phyloP scores from a whole-genome alignment of 2,888 invertebrate species.

The Orchestes rusci region DNA sequence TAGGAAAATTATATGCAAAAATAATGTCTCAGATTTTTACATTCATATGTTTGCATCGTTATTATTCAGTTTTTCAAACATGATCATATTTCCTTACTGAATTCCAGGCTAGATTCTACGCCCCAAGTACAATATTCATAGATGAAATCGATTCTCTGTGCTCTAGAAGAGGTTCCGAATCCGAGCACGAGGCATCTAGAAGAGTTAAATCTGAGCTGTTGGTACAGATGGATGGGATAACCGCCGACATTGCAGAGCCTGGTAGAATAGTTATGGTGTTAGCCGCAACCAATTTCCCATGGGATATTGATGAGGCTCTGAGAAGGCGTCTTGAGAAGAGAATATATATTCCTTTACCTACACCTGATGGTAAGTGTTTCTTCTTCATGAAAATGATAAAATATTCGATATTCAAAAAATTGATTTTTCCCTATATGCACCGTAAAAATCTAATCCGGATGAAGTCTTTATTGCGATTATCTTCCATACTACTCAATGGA shows the following conservation, averaged over 20 bases:
- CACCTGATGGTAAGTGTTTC: too few relatives aligned
- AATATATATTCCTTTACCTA: conserved; percentile 95
- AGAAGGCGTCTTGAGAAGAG: conserved; percentile 91
- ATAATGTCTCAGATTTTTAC: too few relatives aligned
- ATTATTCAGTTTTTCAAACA: too few relatives aligned
- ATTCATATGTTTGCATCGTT: too few relatives aligned
- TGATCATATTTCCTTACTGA: too few relatives aligned
- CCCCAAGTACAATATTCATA: conserved; percentile 97
- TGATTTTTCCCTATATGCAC: too few relatives aligned
- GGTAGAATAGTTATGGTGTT: conserved; percentile 89
- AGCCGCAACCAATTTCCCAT: conserved; percentile 98
- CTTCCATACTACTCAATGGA: too few relatives aligned
- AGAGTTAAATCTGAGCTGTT: conserved; percentile 95
- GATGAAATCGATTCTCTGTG: conserved; percentile 99
- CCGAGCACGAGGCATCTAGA: conserved; percentile 95
- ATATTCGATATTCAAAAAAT: too few relatives aligned
- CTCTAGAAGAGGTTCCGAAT: conserved; percentile 88
- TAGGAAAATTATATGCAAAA: too few relatives aligned
- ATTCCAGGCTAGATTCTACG: conserved; percentile 89
- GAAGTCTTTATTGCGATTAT: too few relatives aligned
- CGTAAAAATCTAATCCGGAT: too few relatives aligned
- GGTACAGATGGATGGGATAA: conserved; percentile 97
- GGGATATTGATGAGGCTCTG: conserved; percentile 97
- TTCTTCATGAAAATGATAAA: too few relatives aligned
- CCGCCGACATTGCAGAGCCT: conserved; percentile 58